Base-by-base conservation (phyloP, 2,888 invertebrate genomes). In the Palloptera scutellata region DNA sequence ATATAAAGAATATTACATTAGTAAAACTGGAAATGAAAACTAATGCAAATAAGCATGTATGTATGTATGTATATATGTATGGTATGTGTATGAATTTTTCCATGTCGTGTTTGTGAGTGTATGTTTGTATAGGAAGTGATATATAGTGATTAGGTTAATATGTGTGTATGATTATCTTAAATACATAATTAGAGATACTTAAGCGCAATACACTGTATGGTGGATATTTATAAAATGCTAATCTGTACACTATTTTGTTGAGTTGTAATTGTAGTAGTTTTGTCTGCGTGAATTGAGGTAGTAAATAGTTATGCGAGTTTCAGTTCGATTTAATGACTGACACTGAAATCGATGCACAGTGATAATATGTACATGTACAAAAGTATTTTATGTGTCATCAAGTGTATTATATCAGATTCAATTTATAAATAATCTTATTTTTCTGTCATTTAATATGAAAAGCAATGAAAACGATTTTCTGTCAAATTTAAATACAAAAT, bases 401-500 rank as follows among this genome's bases (percentile, higher is more conserved):
- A 10, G 12, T 53, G 17, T 53, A 15, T 53, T 30, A 6, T 30
- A 30, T 30, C 30, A 30, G 30, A 4, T 30, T 30, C 30, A 30
- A 30, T 30, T 6, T 30, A 30, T 30, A 30, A 30, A 30, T 30
- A 30, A 30, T 4, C 48, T 15, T 51, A 51, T 60, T 53, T 20
- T 48, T 51, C 17, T 42, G 41, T n/a, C 40, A 15, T 62, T 53
- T 54, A 51, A 20, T 42, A 20, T 54, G 54, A 10, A 12, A 48
- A 48, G 15, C 2, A 48, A 48, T n/a, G 15, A 48, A 48, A 48
- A 12, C 10, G 43, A 63, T 48, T 52, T 30, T 48, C 20, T 15
- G 5, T 52, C 30, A 30, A 20, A 40, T 42, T 42, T 15, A 61
- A 12, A 15, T 19, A 51, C n/a, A 15, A 51, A 30, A 52, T 17